phyloP scores from a whole-genome alignment of 2,113 vertebrate genomes.

The Poeciliopsis occidentalis region DNA sequence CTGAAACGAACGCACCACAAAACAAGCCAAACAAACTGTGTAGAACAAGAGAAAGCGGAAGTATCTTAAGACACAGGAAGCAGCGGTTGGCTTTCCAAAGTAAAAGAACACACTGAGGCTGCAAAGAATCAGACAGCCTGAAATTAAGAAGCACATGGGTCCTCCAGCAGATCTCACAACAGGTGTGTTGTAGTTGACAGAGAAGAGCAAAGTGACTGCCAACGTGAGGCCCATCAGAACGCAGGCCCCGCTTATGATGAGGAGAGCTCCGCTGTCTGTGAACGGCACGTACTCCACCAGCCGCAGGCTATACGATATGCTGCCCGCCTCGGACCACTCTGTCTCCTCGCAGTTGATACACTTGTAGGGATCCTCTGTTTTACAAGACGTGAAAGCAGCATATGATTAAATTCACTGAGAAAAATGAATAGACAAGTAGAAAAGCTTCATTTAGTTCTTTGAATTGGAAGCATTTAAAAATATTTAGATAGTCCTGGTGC shows the following conservation, averaged over 20 bases:
- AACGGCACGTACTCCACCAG: conserved; percentile 76
- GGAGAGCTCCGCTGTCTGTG: conserved; percentile 67
- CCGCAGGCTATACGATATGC: conserved; percentile 77
- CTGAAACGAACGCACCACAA: conserved; percentile 86
- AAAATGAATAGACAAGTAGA: too few species aligned
- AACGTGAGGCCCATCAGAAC: conserved; percentile 70
- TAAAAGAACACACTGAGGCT: conserved; percentile 80
- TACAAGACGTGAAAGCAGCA: neutral
- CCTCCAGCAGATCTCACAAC: conserved; percentile 89
- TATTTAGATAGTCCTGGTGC: neutral
- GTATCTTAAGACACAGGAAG: conserved; percentile 73
- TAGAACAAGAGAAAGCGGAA: conserved; percentile 78
- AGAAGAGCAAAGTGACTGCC: conserved; percentile 76
- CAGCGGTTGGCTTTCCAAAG: conserved; percentile 77
- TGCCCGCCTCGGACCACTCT: conserved; percentile 82
- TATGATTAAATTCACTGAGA: neutral
- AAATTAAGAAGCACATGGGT: conserved; percentile 85
- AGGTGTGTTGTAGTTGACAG: conserved; percentile 78
- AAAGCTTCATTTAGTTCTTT: too few species aligned
- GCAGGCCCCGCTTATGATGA: conserved; percentile 53
- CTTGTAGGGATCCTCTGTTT: conserved; percentile 68
- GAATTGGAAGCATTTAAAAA: neutral
- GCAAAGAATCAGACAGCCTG: conserved; percentile 77
- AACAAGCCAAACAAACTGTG: conserved; percentile 82
- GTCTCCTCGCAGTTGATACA: conserved; percentile 79